Evolutionary conservation across 92 coral and sea anemone species (phyloP), one percentile per base, ranked within the genome.

Genomic region (Epizoanthus illoricatus): DNA sequence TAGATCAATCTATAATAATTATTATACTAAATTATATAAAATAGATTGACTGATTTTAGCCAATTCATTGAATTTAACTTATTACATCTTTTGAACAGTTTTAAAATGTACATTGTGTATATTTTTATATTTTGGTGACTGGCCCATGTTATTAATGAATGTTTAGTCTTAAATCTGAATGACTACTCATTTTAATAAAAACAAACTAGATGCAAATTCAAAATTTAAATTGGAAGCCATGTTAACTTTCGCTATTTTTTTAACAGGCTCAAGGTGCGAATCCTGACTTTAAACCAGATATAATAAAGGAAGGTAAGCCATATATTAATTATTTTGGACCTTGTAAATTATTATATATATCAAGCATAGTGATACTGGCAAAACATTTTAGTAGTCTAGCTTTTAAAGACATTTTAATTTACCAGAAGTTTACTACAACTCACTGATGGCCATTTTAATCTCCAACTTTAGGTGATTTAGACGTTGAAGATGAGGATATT

Each of bases 401-500:
- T 6, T 19, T 19, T 19, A 19, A 64, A 64, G 7, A 28, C 52
- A 45, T 17, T 16, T 20, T 40, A 19, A 1, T 33, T 20, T 7
- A 21, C 18, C 9, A 16, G 24, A 18, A 2, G 11, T 3, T 42
- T 19, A 13, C 12, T 17, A 72, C 41, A 36, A 45, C 39, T 18
- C 18, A 36, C 41, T 23, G 67, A 41, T 70, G 9, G 5, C 55
- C 2, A 33, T 24, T 3, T 39, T 41, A 81, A 39, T 40, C 16
- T 10, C 43, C 43, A 33, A 19, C 40, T 78, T 63, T 80, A 88
- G 97, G 92, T 40, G 95, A 94, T 87, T 90, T 93, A 69, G 95
- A 97, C 85, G 94, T 88, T 42, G 98, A 93, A 85, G 98, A 96
- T 64, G 98, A 93, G 39, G 98, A 94, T 20, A 65, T 91, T 47